These are phyloP conservation scores for Pogonocichla stellata DNA, from an alignment of 2,113 vertebrate genomes.

Conservation along the genomic window DNA sequence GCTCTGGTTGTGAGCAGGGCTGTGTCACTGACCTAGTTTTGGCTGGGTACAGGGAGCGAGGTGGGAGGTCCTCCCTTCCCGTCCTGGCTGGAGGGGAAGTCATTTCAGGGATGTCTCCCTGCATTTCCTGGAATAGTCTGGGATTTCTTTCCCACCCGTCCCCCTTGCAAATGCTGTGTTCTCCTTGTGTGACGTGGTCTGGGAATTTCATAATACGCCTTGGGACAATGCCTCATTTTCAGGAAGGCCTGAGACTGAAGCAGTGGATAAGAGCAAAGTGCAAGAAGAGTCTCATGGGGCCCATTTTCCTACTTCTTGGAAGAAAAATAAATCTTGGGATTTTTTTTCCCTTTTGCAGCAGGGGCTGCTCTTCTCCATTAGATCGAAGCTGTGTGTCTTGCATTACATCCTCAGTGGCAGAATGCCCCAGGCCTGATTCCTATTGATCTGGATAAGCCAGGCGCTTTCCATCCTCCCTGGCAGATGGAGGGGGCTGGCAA, in stretches of 20 bases:
- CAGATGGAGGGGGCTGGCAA: not conserved
- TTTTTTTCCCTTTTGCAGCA: not conserved
- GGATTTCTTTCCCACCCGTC: slow-evolving; percentile 4
- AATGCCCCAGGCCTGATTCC: not conserved
- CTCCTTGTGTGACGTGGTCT: slow-evolving; percentile 4
- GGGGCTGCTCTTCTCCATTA: not conserved
- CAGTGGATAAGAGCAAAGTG: not conserved
- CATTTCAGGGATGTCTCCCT: slow-evolving; percentile 51
- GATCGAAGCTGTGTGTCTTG: not conserved
- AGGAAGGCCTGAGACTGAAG: slow-evolving; percentile 1
- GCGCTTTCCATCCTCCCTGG: not conserved
- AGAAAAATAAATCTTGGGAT: not conserved
- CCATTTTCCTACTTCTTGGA: not conserved
- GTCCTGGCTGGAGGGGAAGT: slow-evolving; percentile 25
- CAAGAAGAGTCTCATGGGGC: not conserved
- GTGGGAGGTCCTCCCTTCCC: slow-evolving; percentile 29
- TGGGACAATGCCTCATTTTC: slow-evolving; percentile 47
- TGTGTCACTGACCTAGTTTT: slow-evolving; percentile 59
- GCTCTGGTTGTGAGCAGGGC: not conserved
- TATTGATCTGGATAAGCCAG: not conserved
- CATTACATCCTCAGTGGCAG: not conserved
- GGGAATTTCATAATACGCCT: slow-evolving; percentile 42
- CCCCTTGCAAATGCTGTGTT: not conserved
- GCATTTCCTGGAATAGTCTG: slow-evolving; percentile 38
- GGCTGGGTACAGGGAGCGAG: not conserved